Evolutionary conservation across 2,113 vertebrate genomes (phyloP), one percentile per base, ranked within the genome.

Genomic region (Scophthalmus maximus): DNA sequence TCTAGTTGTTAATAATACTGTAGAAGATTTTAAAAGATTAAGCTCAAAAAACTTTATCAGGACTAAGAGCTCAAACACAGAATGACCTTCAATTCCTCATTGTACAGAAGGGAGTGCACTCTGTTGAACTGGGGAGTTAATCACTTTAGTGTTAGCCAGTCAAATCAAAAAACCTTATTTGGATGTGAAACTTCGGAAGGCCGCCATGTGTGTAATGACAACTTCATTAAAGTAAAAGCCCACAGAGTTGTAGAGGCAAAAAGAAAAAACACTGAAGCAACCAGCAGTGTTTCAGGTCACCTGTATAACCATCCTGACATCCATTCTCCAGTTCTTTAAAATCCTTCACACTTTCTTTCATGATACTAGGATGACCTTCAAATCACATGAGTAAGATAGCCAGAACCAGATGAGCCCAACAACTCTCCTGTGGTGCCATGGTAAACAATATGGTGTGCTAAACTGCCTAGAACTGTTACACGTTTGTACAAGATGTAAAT

Each of bases 61-160:
- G 38, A 14, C 11, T 3, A 46, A 46, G 18, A 40, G 15, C 11
- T 79, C 34, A 67, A 71, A 73, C 57, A 62, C 38, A 62, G 30
- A 62, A 57, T 12, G 32, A 58, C 61, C 66, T 68, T 68, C 14
- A 34, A 22, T 32, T 65, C 4, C 30, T 52, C n/a, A 25, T 12
- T 25, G 49, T 2, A 20, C 26, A 25, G 1, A 57, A 1, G 6
- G 11, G 11, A 67, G 38, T 53, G 6, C 15, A 40, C n/a, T n/a
- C n/a, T n/a, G n/a, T n/a, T n/a, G n/a, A n/a, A 38, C 36, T 14
- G 11, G 17, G 34, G 34, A 12, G 8, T 36, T 36, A 36, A 36
- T 36, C 34, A 11, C 34, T 3, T 40, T 5, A 40, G 36, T 40
- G 36, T 40, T 40, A 40, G 36, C 4, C 14, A 5, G 4, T 40